These are phyloP conservation scores for Machaerirhynchus nigripectus DNA, from an alignment of 2,113 vertebrate species.

Conservation along the genomic window DNA sequence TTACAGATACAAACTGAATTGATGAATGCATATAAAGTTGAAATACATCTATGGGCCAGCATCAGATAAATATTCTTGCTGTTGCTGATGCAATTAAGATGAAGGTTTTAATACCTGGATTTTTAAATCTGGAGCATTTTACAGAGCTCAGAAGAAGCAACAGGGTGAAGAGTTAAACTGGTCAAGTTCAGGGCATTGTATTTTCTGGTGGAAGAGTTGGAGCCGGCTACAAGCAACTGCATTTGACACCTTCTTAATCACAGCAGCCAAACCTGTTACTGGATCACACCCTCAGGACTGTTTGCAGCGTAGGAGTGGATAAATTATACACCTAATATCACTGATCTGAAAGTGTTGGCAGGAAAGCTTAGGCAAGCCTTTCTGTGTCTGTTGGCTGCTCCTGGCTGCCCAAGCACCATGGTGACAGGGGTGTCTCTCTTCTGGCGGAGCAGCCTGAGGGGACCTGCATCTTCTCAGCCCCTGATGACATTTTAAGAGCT, in stretches of 20 bases:
- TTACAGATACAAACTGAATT: background rate
- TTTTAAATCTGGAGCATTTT: background rate
- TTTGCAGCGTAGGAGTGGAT: background rate
- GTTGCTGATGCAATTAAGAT: slow-evolving; percentile 33
- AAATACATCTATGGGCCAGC: background rate
- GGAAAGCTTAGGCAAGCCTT: background rate
- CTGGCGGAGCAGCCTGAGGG: fast-evolving
- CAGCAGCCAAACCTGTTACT: background rate
- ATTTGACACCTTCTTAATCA: background rate
- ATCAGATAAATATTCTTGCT: background rate
- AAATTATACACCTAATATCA: background rate
- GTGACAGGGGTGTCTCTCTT: background rate
- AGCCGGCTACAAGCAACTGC: fast-evolving
- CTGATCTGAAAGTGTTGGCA: background rate
- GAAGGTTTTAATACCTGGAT: background rate
- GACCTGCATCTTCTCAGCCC: background rate
- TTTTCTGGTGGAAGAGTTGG: background rate
- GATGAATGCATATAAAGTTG: background rate
- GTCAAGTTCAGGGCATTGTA: background rate
- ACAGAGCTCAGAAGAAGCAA: background rate
- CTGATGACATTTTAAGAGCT: background rate
- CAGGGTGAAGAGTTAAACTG: background rate
- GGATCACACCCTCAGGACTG: background rate
- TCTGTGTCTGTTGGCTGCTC: fast-evolving
- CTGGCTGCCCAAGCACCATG: fast-evolving